Base-by-base conservation (phyloP, 2,113 vertebrate genomes). In the Egretta garzetta region DNA sequence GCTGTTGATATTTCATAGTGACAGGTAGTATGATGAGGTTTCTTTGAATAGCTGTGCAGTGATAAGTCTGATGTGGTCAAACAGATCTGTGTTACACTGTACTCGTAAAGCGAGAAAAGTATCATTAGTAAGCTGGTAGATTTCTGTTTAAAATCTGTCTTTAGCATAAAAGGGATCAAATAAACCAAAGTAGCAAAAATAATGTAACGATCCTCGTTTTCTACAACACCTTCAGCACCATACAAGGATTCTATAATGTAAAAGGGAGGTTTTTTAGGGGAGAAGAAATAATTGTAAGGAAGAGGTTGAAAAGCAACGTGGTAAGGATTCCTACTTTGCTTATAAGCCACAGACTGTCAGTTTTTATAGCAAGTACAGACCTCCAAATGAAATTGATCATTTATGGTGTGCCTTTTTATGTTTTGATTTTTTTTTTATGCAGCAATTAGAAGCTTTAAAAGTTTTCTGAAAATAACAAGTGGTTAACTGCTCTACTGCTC, bases 341-440 rank as follows among this genome's bases (percentile, higher is more conserved):
- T 95, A 85, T 76, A 96, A 90, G 49, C 35, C 63, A 35, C 35
- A n/a, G 12, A 75, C 70, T 68, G 80, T 33, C 70, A 84, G 86
- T 90, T 89, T 94, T 81, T 76, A 77, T 7, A 93, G 90, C 50
- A 93, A 89, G 62, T 52, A 81, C 77, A 90, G 90, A 82, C 30
- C 39, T 88, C 80, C 35, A 47, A 85, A 6, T 52, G 72, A 74
- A 94, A 95, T 24, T 8, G 39, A 83, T 60, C 14, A 92, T 63
- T 90, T 88, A 80, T 87, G 37, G 63, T 18, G 23, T 80, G 30
- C 33, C 64, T 86, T 93, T 80, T 84, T 59, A 45, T 80, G 47
- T 49, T 59, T 82, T 74, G 20, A 10, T 62, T 45, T 22, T 27
- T 77, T 56, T 82, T 76, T 43, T 41, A 21, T 86, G 67, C 5